Percentiles rank a stretch among this genome's conserved stretches.
phyloP scores from a whole-genome alignment of 2,113 vertebrate species.

The Dendrocopos noguchii region DNA sequence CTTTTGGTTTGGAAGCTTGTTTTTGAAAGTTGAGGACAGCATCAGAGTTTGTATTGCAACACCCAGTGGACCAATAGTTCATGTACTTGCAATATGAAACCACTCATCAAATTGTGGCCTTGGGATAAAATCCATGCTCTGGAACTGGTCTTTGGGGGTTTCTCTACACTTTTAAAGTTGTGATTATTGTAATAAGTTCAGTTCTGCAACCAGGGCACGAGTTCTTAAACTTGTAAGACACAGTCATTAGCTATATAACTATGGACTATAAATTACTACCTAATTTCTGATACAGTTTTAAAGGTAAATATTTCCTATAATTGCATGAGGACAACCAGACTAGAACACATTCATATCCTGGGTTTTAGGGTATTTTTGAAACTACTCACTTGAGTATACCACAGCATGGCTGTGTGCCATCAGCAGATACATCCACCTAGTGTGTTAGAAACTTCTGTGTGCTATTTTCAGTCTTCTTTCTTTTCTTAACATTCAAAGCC shows the following conservation, averaged over 20 bases:
- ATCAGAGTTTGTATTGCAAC: slow-evolving; percentile 64
- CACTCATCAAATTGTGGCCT: slow-evolving; percentile 61
- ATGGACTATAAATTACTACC: slow-evolving; percentile 10
- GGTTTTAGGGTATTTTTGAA: slow-evolving; percentile 14
- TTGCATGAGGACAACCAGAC: slow-evolving; percentile 22
- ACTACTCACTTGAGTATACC: neutral
- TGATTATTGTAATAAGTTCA: neutral
- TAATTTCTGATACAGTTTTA: slow-evolving; percentile 17
- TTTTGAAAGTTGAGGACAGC: neutral
- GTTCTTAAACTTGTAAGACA: neutral
- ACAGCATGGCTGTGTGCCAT: slow-evolving; percentile 8
- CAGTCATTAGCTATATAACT: neutral
- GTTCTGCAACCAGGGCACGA: neutral
- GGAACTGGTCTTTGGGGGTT: slow-evolving; percentile 33
- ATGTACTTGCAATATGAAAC: slow-evolving; percentile 37
- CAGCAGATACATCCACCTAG: neutral
- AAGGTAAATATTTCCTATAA: neutral
- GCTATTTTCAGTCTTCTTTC: neutral
- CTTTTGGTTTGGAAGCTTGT: slow-evolving; percentile 10
- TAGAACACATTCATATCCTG: neutral
- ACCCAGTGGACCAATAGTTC: slow-evolving; percentile 60
- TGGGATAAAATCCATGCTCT: slow-evolving; percentile 47
- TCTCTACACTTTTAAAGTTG: slow-evolving; percentile 34
- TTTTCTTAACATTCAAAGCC: neutral
- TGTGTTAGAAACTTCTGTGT: neutral